phyloP scores from a whole-genome alignment of 2,888 invertebrate species.

The Acanthococcus lagerstroemiae region DNA sequence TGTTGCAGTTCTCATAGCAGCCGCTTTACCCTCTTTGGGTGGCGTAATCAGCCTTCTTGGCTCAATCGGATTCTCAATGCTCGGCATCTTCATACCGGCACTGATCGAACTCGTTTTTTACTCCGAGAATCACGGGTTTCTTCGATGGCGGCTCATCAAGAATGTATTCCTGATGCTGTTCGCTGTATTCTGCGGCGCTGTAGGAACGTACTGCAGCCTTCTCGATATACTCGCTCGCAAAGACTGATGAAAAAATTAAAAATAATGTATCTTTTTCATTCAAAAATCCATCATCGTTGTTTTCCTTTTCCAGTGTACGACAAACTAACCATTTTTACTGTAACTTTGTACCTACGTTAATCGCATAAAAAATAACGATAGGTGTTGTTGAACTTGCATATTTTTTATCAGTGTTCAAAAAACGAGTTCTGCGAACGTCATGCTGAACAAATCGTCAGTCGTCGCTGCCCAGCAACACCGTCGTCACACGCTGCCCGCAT shows the following conservation, averaged over 20 bases:
- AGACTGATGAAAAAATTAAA: not conserved
- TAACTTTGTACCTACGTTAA: no score
- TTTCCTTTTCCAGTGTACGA: no score
- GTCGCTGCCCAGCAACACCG: no score
- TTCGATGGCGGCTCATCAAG: conserved; percentile 44
- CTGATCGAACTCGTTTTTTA: conserved; percentile 54
- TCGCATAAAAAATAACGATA: no score
- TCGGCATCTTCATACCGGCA: conserved; percentile 65
- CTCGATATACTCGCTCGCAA: conserved; percentile 39
- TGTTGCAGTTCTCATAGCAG: conserved; percentile 52
- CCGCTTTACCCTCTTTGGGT: conserved; percentile 68
- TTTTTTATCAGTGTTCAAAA: no score
- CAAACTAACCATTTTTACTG: no score
- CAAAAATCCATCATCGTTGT: no score
- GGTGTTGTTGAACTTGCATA: no score
- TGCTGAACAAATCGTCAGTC: no score
- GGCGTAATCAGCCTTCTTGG: conserved; percentile 82
- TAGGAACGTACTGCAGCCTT: conserved; percentile 49
- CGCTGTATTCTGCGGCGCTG: conserved; percentile 55
- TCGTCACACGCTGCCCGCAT: no score
- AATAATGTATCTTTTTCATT: not conserved
- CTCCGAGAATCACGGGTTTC: conserved; percentile 19
- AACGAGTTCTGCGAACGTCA: no score
- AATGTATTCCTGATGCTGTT: conserved; percentile 53
- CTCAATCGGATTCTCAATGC: conserved; percentile 56